Conservation (phyloP, 1,140 invertebrate genomes). For the Marisa cornuarietis region DNA sequence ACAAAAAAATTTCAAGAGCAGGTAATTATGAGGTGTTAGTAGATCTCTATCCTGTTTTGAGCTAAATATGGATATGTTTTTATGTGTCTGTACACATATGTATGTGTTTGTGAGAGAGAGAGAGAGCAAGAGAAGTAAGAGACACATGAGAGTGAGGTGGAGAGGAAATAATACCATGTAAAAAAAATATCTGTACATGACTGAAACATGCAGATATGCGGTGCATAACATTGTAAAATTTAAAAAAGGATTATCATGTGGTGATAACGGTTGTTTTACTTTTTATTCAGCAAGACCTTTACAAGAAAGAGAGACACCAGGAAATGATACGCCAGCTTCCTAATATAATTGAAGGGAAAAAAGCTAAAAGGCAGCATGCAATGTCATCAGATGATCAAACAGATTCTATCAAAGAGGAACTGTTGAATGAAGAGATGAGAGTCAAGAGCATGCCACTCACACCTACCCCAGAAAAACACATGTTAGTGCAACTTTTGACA, state of each 20-base stretch:
- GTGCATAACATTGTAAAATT: no score
- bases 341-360: conserved; percentile 75
- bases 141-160: neutral
- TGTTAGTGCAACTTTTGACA: conserved; percentile 62
- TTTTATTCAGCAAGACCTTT: conserved; percentile 65
- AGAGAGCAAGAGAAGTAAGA: neutral
- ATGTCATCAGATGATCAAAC: conserved; percentile 15
- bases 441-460: conserved; percentile 48
- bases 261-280: neutral
- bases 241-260: neutral
- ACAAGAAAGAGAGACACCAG: conserved; percentile 72
- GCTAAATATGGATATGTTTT: neutral
- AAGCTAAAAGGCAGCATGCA: conserved; percentile 67
- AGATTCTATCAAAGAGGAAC: conserved; percentile 38
- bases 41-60: no score
- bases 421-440: conserved; percentile 46
- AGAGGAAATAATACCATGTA: neutral
- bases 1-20: conserved; percentile 11
- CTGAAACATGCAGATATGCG: no score
- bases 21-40: neutral
- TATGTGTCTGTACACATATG: neutral
- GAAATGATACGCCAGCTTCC: conserved; percentile 71
- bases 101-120: neutral
- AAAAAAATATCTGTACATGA: no score
- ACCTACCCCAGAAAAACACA: conserved; percentile 34